Base-by-base conservation (phyloP, 2,888 invertebrate species). In the Pecten maximus region DNA sequence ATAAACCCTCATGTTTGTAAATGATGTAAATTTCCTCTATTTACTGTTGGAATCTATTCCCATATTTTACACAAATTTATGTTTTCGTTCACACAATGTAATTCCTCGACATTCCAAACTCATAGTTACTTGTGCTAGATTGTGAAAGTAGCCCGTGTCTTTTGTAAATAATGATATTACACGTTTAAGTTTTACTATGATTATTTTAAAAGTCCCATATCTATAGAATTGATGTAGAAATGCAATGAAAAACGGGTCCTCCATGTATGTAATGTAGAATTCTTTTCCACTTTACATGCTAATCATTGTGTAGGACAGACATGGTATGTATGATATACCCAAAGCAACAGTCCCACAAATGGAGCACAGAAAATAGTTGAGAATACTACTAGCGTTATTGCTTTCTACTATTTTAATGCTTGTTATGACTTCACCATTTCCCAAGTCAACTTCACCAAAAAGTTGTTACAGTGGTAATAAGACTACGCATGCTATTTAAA, bases 1-100 rank as follows among this genome's bases (percentile, higher is more conserved):
- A 35, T 74, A 35, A 74, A 35, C 74, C 74, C 12, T 74, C 28
- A 74, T 74, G 74, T 74, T 74, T 74, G 74, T 74, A 74, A 74
- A 74, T 74, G 19, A 74, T 74, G 74, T 74, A 74, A 35, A 74
- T 28, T 74, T 15, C 74, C 74, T 74, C 74, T 23, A 74, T 74
- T 74, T 74, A 74, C 74, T 74, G 28, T 74, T 74, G 74, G 74
- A 74, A 74, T 74, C 15, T 74, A 74, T 74, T 74, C 74, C 74
- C 74, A 35, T 74, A 74, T 74, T 74, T 74, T 74, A 74, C 74
- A 74, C 74, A 74, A 74, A 74, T 28, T 74, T 74, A 74, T 74
- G 74, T 74, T 74, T 74, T 74, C 35, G 74, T 74, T 74, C 74
- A 74, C 74, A 74, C 35, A 35, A 74, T 74, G 74, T 74, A 74